A percentile compares a stretch with the other conserved stretches of the same genome.
Conservation (phyloP, 2,113 vertebrate species). For the Osmerus eperlanus region DNA sequence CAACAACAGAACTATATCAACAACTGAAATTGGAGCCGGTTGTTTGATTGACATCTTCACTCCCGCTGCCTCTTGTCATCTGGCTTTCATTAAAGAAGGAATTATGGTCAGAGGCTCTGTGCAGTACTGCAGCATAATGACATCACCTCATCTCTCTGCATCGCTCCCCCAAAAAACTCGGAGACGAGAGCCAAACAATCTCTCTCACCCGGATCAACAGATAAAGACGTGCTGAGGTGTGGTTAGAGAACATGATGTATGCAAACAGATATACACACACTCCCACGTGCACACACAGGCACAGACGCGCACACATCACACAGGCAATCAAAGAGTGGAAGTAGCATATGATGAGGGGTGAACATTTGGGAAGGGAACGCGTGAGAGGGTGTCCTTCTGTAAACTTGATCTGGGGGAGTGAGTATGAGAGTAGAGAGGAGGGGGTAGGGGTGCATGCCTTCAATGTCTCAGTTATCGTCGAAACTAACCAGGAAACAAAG, state of each 20-base stretch:
- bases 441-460: background rate
- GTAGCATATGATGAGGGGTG: slow-evolving; percentile 10
- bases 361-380: slow-evolving; percentile 35
- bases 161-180: slow-evolving; percentile 40
- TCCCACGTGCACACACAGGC: background rate
- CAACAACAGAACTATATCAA: slow-evolving; percentile 10
- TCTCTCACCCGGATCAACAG: slow-evolving; percentile 37
- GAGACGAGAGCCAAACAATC: slow-evolving; percentile 42
- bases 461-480: background rate
- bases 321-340: background rate
- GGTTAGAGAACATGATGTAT: background rate
- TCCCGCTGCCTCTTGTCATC: slow-evolving; percentile 50
- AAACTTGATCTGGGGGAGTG: slow-evolving; percentile 22
- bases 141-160: slow-evolving; percentile 46
- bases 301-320: background rate
- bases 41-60: slow-evolving; percentile 37
- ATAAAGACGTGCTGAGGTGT: background rate
- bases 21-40: background rate
- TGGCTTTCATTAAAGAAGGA: slow-evolving; percentile 72
- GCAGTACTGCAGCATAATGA: slow-evolving; percentile 49
- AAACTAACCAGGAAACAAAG: background rate
- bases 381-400: slow-evolving; percentile 40
- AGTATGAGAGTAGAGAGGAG: slow-evolving; percentile 22
- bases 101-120: slow-evolving; percentile 59
- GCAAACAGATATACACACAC: background rate